These are phyloP conservation scores for Synergus itoensis DNA, from an alignment of 2,888 invertebrate genomes.

Conservation along the genomic window DNA sequence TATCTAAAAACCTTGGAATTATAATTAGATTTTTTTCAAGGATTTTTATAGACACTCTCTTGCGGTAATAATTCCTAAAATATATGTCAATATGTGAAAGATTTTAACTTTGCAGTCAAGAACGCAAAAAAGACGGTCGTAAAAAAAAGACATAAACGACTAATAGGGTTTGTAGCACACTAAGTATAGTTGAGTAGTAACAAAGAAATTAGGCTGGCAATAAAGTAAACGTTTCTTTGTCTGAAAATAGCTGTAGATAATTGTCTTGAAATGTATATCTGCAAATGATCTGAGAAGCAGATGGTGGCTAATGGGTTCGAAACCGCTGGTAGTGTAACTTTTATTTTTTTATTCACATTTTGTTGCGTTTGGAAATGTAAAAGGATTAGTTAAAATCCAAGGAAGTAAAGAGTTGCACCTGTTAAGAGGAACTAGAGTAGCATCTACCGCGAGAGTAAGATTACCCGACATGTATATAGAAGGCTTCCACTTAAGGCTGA, in stretches of 20 bases:
- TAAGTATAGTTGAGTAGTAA: not conserved
- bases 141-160: not conserved
- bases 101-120: not conserved
- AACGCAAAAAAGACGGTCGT: not conserved
- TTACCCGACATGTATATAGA: slow-evolving; percentile 32
- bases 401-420: slow-evolving; percentile 33
- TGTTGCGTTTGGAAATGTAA: not conserved
- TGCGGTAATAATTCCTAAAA: too few species aligned
- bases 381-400: not conserved
- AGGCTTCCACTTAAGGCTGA: slow-evolving; percentile 33
- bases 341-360: not conserved
- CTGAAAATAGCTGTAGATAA: slow-evolving; percentile 31
- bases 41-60: too few species aligned
- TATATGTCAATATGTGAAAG: too few species aligned
- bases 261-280: slow-evolving; percentile 12
- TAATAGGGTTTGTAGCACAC: not conserved
- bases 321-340: not conserved
- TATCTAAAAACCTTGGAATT: too few species aligned
- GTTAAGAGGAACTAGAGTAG: slow-evolving; percentile 39
- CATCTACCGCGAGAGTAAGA: slow-evolving; percentile 38
- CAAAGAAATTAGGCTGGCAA: slow-evolving; percentile 1
- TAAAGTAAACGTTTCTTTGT: slow-evolving; percentile 27
- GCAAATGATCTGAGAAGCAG: slow-evolving; percentile 16
- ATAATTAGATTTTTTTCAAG: too few species aligned
- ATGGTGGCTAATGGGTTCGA: slow-evolving; percentile 24